These are phyloP conservation scores for Cricetomys ansorgei DNA, from an alignment of 2,113 vertebrate species.

Conservation along the genomic window DNA sequence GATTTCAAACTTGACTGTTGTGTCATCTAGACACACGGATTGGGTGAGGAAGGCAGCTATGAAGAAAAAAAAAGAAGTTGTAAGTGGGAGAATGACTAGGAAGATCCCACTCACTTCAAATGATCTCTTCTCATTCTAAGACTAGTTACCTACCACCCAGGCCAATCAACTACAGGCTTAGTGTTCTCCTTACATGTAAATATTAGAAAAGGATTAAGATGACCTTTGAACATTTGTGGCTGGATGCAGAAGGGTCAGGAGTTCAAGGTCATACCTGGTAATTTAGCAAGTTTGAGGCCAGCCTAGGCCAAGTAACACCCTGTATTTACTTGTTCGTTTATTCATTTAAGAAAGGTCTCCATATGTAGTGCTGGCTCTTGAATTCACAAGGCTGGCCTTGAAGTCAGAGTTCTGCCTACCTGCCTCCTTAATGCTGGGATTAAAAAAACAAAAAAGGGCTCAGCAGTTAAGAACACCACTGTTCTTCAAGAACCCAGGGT, in stretches of 20 bases:
- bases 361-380: not conserved
- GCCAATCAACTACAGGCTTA: not conserved
- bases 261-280: not conserved
- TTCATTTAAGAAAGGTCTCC: not conserved
- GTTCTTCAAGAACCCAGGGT: not conserved
- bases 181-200: not conserved
- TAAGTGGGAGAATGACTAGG: not conserved
- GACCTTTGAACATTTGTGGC: not conserved
- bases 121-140: constrained; percentile 17
- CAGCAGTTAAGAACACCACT: not conserved
- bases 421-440: not conserved
- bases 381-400: not conserved
- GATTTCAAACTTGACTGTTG: constrained; percentile 91
- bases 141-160: not conserved
- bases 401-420: not conserved
- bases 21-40: constrained; percentile 90
- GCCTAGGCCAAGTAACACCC: not conserved
- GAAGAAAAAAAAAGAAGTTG: constrained; percentile 39
- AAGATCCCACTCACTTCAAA: not conserved
- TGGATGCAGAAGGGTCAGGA: not conserved
- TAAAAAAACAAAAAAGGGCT: not conserved
- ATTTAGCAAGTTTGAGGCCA: not conserved
- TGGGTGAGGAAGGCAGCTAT: constrained; percentile 90
- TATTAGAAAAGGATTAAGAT: constrained; percentile 5
- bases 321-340: not conserved